phyloP scores from a whole-genome alignment of 2,113 vertebrate genomes.

The Uria aalge region DNA sequence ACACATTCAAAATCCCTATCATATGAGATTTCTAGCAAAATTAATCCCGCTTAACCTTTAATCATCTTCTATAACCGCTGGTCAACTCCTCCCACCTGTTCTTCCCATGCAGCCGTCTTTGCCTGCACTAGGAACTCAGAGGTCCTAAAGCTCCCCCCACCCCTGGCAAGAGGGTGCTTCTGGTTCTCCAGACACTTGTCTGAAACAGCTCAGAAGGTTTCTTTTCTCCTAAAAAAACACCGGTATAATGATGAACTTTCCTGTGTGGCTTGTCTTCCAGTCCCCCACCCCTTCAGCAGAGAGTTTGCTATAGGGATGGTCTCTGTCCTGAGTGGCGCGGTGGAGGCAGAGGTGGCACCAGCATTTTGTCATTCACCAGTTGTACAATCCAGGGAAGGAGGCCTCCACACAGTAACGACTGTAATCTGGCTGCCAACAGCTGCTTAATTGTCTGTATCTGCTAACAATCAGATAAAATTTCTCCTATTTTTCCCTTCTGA shows the following conservation, averaged over 20 bases:
- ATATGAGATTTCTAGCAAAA: neutral
- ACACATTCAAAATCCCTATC: neutral
- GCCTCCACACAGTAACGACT: neutral
- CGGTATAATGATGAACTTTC: neutral
- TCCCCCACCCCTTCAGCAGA: neutral
- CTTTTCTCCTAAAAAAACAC: neutral
- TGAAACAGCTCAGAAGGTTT: neutral
- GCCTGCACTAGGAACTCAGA: neutral
- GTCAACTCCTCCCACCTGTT: neutral
- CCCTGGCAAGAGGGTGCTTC: neutral
- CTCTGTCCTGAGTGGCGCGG: accelerated
- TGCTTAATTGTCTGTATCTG: neutral
- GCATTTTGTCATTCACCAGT: neutral
- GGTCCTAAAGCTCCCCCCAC: neutral
- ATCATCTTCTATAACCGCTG: neutral
- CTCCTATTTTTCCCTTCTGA: neutral
- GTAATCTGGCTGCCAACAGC: neutral
- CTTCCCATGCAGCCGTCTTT: neutral
- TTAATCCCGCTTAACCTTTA: neutral
- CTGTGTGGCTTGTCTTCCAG: neutral
- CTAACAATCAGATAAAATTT: neutral
- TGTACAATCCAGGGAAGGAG: neutral
- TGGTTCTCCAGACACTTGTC: neutral
- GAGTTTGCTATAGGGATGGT: no score
- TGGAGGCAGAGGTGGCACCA: neutral